Evolutionary conservation across 2,113 vertebrate species (phyloP), one percentile per base, ranked within the genome.

Genomic region (Pangasianodon hypophthalmus): DNA sequence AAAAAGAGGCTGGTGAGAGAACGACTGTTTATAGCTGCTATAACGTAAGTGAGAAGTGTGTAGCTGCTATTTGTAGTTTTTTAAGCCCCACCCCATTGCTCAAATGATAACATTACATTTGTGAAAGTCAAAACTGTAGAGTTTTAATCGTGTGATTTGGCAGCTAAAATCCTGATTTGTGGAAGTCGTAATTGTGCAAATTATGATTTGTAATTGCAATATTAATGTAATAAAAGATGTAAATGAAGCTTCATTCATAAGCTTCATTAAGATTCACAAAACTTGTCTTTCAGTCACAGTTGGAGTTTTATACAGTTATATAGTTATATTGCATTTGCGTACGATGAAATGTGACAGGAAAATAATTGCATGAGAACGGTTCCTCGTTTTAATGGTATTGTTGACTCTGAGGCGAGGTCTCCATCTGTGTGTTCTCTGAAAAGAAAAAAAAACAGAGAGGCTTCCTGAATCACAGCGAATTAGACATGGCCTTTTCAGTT

Each of bases 401-500:
- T 82, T 82, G 79, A 82, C 14, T 82, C 50, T 2, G 16, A 37
- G 80, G 8, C n/a, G 18, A 82, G 80, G n/a, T 82, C 50, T 8
- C 50, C 50, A 18, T 37, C 50, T 37, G 14, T 32, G 14, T 81
- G 48, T 82, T 54, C 50, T 54, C 16, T 3, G 58, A 21, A 21
- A 19, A 41, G 19, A 37, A 37, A 82, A 44, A 2, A 80, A 52
- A n/a, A 4, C n/a, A 82, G 80, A 10, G 3, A 58, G 81, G 52
- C 81, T 83, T 58, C 52, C n/a, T 37, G 81, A 83, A 83, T 83
- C 50, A 5, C 81, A 58, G 52, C 32, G 81, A 83, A 83, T 83
- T 84, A 41, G n/a, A 60, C 54, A 60, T 84, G 81, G 81, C 81
- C 81, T 84, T 84, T 60, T 84, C 81, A 24, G 81, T 84, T 58